Conservation (phyloP, 2,113 vertebrate species). For the Anas platyrhynchos region DNA sequence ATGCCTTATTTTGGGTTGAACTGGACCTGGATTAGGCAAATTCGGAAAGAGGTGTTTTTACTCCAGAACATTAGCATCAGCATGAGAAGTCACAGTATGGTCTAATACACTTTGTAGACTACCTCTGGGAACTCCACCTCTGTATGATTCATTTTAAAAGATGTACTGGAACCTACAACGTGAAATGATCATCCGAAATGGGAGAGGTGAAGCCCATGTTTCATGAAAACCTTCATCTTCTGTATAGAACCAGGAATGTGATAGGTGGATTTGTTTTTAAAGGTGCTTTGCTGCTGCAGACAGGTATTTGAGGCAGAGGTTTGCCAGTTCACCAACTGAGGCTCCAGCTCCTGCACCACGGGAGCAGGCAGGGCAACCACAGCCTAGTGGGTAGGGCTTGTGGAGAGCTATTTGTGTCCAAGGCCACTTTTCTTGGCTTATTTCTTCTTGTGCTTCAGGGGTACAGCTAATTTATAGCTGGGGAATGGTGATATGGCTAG, state of each 20-base stretch:
- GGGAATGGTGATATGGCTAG: not conserved
- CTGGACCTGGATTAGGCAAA: not conserved
- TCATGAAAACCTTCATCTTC: not conserved
- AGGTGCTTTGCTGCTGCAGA: not conserved
- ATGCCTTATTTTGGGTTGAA: not conserved
- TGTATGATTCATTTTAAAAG: not conserved
- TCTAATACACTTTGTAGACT: not conserved
- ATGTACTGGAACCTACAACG: not conserved
- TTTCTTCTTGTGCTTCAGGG: not conserved
- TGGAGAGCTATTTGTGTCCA: not conserved
- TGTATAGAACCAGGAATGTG: not conserved
- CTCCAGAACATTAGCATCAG: not conserved
- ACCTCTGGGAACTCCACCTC: not conserved
- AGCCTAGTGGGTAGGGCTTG: not conserved
- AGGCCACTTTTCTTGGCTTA: not conserved
- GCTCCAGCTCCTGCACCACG: not conserved
- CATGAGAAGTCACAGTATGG: fast-evolving
- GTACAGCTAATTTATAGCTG: not conserved
- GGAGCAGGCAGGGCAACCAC: not conserved
- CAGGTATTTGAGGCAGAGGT: not conserved
- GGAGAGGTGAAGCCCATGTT: not conserved
- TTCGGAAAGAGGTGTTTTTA: not conserved
- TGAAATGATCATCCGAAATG: not conserved
- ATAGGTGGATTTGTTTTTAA: not conserved
- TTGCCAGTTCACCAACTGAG: fast-evolving